Evolutionary conservation across 2,113 vertebrate species (phyloP).

Genomic region (Serinus canaria): DNA sequence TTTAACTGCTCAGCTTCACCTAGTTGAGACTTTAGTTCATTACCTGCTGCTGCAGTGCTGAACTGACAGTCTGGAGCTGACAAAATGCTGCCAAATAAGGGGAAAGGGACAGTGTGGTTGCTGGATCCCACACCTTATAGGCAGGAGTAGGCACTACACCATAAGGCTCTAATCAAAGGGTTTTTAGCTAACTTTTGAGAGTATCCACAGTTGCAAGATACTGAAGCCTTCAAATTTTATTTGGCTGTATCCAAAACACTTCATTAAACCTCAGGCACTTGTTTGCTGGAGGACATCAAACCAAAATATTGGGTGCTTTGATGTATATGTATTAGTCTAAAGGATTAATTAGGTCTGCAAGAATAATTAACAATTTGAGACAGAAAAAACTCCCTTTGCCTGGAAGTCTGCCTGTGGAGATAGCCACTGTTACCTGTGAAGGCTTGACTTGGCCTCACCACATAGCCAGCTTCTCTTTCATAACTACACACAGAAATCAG

Average conservation of each 20-base stretch:
- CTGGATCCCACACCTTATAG: accelerated
- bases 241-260: not conserved
- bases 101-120: not conserved
- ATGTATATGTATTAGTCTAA: not conserved
- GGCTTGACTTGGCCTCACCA: not conserved
- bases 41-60: not conserved
- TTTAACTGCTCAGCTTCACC: not conserved
- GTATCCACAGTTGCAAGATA: not conserved
- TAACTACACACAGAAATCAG: not conserved
- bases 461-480: not conserved
- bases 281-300: not conserved
- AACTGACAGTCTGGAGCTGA: not conserved
- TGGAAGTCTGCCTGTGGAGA: not conserved
- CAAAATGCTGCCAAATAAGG: accelerated
- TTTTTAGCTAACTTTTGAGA: not conserved
- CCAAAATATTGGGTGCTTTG: not conserved
- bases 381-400: not conserved
- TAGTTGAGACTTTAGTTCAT: not conserved
- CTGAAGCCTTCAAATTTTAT: not conserved
- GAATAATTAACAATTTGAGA: not conserved
- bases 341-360: not conserved
- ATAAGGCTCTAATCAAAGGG: accelerated
- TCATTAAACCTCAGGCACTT: not conserved
- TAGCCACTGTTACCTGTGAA: not conserved
- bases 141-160: not conserved